Evolutionary conservation across 2,113 vertebrate species (phyloP), one percentile per base, ranked within the genome.

Genomic region (Misgurnus anguillicaudatus): DNA sequence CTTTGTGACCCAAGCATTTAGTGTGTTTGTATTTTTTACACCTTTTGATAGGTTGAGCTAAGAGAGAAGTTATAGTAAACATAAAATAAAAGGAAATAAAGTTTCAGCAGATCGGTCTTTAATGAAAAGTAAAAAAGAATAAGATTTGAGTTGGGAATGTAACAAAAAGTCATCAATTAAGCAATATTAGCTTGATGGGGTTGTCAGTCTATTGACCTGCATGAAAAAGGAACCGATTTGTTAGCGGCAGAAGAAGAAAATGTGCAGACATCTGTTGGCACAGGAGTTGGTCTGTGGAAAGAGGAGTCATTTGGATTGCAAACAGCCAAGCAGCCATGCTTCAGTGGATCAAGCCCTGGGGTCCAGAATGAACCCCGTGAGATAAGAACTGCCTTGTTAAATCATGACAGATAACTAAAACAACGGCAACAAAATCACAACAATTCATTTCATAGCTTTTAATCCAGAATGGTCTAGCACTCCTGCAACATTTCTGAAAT

Each of bases 321-420:
- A 1, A 74, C 39, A 74, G 57, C 45, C 71, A 62, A 47, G 39
- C 55, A 78, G 66, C 41, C 66, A 70, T 78, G 77, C 77, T 39
- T 36, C 42, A 61, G 19, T 48, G 58, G 21, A 74, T 74, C 24
- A 9, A 61, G 72, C 72, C 41, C 41, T 47, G 41, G 7, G 58
- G 57, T 42, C 39, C 55, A 74, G 14, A 45, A 11, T 9, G 45
- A 39, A 62, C 19, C 9, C 51, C 48, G n/a, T 36, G 8, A 48
- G 6, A 9, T 17, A 74, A 61, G 45, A 74, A 17, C 13, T 4
- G 41, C 71, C 14, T 61, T 61, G 21, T 62, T 74, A 74, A 61
- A 74, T 24, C 70, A 73, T 45, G 55, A 73, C 11, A 60, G 55
- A 58, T 24, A 73, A 9, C 38, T 42, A 53, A 41, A 70, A 13